Conservation (phyloP, 1,140 invertebrate species). For the Eurytemora carolleeae region DNA sequence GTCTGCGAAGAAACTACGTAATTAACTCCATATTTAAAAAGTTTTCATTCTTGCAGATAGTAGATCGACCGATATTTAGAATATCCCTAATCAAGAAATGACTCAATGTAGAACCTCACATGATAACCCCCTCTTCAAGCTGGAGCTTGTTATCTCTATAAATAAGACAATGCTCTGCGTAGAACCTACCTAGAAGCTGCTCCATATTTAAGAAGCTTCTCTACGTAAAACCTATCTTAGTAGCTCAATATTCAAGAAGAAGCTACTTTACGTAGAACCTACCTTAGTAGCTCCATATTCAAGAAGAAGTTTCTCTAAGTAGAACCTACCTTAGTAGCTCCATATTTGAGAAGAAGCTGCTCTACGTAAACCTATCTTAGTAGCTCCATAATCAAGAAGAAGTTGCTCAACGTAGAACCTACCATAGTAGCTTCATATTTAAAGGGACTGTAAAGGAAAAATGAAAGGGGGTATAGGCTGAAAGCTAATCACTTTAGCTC, state of each 20-base stretch:
- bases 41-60: too few species aligned
- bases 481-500: too few species aligned
- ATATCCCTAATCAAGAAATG: too few species aligned
- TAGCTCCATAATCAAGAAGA: constrained; percentile 84
- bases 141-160: too few species aligned
- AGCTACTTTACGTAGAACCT: constrained; percentile 93
- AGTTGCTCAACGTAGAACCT: constrained; percentile 86
- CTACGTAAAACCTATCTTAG: constrained; percentile 51
- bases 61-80: too few species aligned
- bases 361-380: constrained; percentile 77
- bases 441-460: too few species aligned
- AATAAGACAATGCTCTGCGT: too few species aligned
- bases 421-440: not conserved
- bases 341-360: constrained; percentile 88
- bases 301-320: not conserved
- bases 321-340: constrained; percentile 51
- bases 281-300: not conserved
- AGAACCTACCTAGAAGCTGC: constrained; percentile 24
- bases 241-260: constrained; percentile 83
- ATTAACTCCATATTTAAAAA: too few species aligned
- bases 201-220: not conserved
- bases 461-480: too few species aligned
- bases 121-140: too few species aligned
- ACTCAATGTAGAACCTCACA: too few species aligned
- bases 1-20: constrained; percentile 91